phyloP scores from a whole-genome alignment of 1,140 invertebrate genomes.

The Vanessa atalanta region DNA sequence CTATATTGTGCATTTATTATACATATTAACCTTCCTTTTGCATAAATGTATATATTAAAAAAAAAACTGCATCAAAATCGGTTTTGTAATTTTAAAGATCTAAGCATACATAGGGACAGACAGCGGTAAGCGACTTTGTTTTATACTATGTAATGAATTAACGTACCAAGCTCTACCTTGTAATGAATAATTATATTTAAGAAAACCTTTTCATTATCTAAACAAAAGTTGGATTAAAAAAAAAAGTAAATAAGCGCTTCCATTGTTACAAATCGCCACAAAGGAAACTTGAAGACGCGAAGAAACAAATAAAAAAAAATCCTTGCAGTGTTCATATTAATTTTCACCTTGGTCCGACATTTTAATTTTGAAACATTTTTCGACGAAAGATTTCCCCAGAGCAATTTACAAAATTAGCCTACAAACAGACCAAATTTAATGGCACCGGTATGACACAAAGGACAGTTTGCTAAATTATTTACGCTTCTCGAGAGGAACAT shows the following conservation, averaged over 20 bases:
- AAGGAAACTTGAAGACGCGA: conserved; percentile 30
- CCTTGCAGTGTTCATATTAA: conserved; percentile 37
- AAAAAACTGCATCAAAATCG: too few species aligned
- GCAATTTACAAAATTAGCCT: conserved; percentile 57
- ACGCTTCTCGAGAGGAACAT: conserved; percentile 47
- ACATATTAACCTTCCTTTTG: too few species aligned
- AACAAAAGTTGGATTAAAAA: background rate
- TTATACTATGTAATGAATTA: too few species aligned
- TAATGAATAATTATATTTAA: too few species aligned
- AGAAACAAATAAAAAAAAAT: conserved; percentile 34
- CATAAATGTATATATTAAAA: too few species aligned
- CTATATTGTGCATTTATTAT: too few species aligned
- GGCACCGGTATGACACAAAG: conserved; percentile 52
- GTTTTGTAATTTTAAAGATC: too few species aligned
- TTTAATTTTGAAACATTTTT: conserved; percentile 52
- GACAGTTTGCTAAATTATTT: conserved; percentile 59
- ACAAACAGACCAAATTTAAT: conserved; percentile 60
- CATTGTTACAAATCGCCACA: conserved; percentile 30
- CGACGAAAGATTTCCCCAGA: conserved; percentile 49
- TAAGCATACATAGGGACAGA: too few species aligned
- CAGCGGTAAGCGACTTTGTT: too few species aligned
- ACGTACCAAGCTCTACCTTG: too few species aligned
- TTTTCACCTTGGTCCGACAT: conserved; percentile 46
- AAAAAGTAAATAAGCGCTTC: conserved; percentile 16
- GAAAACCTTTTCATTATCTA: conserved; percentile 1